Evolutionary conservation across 1,140 invertebrate genomes (phyloP).

Genomic region (Heliconius nattereri): DNA sequence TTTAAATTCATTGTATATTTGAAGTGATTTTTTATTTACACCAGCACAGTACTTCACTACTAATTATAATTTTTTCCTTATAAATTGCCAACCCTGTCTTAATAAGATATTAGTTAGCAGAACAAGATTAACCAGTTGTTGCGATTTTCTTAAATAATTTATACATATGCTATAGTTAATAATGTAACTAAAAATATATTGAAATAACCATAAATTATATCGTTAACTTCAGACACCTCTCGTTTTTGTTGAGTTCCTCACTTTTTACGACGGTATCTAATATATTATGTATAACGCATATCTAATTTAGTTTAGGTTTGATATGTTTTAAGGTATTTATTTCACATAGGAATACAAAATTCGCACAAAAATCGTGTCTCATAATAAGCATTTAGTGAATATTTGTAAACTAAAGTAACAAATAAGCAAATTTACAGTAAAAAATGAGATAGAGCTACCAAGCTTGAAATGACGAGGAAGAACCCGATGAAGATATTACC

Average conservation of each 20-base stretch:
- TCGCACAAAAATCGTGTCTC: too few species aligned
- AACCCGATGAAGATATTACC: too few species aligned
- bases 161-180: constrained; percentile 1
- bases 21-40: too few species aligned
- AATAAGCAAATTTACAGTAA: too few species aligned
- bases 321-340: too few species aligned
- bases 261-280: neutral
- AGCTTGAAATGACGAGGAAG: too few species aligned
- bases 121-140: constrained; percentile 65
- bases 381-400: too few species aligned
- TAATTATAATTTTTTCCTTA: neutral
- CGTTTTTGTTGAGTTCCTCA: neutral
- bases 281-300: neutral
- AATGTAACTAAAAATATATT: constrained; percentile 2
- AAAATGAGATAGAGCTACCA: too few species aligned
- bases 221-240: neutral
- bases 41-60: too few species aligned
- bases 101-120: constrained; percentile 29
- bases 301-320: neutral
- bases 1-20: too few species aligned
- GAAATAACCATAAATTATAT: neutral
- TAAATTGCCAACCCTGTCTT: constrained; percentile 43
- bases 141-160: constrained; percentile 61
- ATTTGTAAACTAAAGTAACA: too few species aligned
- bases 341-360: too few species aligned